Evolutionary conservation across 2,888 invertebrate genomes (phyloP), one percentile per base, ranked within the genome.

Genomic region (Drosophila siamana): DNA sequence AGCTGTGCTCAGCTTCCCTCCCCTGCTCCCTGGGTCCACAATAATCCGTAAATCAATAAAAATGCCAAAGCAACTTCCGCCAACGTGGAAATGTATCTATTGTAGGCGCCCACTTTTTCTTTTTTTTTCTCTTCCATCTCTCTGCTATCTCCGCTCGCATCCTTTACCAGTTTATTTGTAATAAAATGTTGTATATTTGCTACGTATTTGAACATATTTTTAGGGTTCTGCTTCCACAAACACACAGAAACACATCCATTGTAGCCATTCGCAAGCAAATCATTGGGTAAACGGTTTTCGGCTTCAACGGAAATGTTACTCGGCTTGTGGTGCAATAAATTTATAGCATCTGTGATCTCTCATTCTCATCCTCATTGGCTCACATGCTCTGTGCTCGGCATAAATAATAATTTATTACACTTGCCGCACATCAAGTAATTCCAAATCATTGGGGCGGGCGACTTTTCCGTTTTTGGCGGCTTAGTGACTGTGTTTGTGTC

Each of bases 21-120:
- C 47, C 44, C 24, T 30, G 63, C 52, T 15, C 46, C 6, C 28
- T 9, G 19, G 7, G 19, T 50, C 24, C n/a, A 74, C 74, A 79
- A 69, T 82, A 82, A 85, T 82, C 82, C 78, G 80, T 82, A 78
- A 85, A 85, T 82, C 82, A 82, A 82, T 82, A 82, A 80, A 75
- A 79, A 84, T 61, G 73, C 62, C 82, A 75, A 75, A 77, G 69
- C 71, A 68, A 79, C 67, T 72, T 79, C 63, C 60, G 43, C 11
- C 51, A 52, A 63, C 61, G 67, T 61, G 46, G 54, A 62, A 69
- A 69, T 76, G 69, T 73, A 69, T 73, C 69, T 65, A 76, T 76
- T 75, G 72, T 75, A 59, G 33, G 48, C 13, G 43, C 19, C 30
- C 5, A n/a, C 11, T 1, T 33, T 33, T 33, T 26, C 1, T 19